Conservation (phyloP, 1,140 invertebrate genomes). For the Drosophila teissieri region DNA sequence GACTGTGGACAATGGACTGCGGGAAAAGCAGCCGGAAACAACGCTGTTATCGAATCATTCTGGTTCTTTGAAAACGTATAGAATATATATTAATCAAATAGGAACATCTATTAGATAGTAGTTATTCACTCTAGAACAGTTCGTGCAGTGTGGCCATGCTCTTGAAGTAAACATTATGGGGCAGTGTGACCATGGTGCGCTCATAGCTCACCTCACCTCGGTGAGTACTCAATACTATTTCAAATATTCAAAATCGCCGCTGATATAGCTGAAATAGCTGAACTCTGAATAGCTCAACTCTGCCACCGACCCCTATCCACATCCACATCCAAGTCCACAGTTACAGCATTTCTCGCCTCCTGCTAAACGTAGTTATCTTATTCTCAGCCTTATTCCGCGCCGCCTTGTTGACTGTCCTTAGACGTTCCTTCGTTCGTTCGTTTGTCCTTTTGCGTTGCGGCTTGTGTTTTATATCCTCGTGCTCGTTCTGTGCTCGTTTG, state of each 20-base stretch:
- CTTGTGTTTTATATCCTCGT: conserved; percentile 70
- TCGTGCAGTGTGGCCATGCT: background rate
- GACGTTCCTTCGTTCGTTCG: background rate
- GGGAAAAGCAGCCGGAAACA: no score
- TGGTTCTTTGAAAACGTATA: no score
- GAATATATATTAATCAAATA: no score
- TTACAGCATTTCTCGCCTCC: conserved; percentile 60
- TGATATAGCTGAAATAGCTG: background rate
- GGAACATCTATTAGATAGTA: no score
- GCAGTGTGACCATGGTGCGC: background rate
- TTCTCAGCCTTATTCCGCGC: conserved; percentile 37
- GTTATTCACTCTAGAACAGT: no score
- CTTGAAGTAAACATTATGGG: background rate
- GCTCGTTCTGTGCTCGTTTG: conserved; percentile 69
- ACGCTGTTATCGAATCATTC: no score
- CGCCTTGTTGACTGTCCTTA: conserved; percentile 9
- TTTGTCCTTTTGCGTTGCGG: conserved; percentile 18
- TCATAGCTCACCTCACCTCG: no score
- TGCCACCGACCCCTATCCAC: background rate
- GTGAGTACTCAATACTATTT: no score
- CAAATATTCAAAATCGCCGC: background rate
- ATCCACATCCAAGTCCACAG: background rate
- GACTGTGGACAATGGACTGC: no score
- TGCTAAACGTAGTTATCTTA: conserved; percentile 75
- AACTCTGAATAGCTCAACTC: background rate